Evolutionary conservation across 2,797 vertebrate genomes (phyloP).

Genomic region (Pseudocheirus occidentalis): DNA sequence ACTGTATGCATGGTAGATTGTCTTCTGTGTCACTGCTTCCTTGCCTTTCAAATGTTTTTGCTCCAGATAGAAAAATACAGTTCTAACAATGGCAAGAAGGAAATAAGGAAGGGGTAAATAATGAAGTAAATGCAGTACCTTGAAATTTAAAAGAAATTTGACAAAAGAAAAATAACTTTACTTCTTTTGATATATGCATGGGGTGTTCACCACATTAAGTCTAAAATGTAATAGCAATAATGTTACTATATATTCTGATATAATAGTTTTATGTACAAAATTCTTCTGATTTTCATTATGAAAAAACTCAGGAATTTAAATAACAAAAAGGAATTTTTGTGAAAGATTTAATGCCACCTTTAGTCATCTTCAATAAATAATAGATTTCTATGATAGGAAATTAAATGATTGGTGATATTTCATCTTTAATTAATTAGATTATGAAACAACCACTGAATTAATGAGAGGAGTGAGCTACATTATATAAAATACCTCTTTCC

Average conservation of each 20-base stretch:
- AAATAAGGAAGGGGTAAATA: background rate
- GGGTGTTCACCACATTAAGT: background rate
- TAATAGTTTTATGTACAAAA: background rate
- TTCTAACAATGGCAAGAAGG: background rate
- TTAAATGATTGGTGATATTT: slow-evolving; percentile 34
- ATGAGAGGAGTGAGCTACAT: background rate
- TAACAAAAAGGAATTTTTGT: background rate
- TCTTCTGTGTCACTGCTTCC: background rate
- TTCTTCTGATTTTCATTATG: slow-evolving; percentile 29
- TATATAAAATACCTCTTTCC: background rate
- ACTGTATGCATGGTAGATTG: background rate
- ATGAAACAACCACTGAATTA: background rate
- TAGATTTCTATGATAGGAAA: slow-evolving; percentile 14
- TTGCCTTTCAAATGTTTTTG: background rate
- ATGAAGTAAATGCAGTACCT: background rate
- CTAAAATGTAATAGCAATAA: too few relatives aligned
- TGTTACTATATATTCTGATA: background rate
- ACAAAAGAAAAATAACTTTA: background rate
- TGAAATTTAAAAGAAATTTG: background rate
- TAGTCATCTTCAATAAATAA: slow-evolving; percentile 29
- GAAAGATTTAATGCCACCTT: slow-evolving; percentile 21
- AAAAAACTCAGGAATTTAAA: slow-evolving; percentile 19
- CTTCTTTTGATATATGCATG: background rate
- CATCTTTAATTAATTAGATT: background rate
- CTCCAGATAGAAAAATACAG: background rate